phyloP scores from a whole-genome alignment of 23 tunicate genomes.

The Styela clava region DNA sequence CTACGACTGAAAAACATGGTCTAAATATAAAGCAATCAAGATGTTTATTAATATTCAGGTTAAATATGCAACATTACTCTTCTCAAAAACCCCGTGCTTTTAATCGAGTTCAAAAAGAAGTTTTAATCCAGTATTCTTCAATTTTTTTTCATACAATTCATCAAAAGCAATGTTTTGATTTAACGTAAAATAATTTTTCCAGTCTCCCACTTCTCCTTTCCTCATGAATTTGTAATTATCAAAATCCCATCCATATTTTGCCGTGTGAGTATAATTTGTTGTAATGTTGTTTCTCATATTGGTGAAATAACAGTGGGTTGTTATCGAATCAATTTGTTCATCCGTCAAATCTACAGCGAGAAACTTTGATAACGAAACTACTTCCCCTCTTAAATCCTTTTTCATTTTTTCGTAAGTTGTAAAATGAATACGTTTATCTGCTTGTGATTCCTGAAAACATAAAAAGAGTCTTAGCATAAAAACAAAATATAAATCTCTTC shows the following conservation, averaged over 20 bases:
- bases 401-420: conserved; percentile 16
- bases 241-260: neutral
- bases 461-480: neutral
- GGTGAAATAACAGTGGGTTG: neutral
- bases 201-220: conserved; percentile 21
- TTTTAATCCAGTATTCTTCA: neutral
- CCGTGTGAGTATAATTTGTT: neutral
- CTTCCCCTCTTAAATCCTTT: neutral
- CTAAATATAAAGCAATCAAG: no score
- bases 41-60: no score
- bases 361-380: neutral
- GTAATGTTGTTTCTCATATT: conserved; percentile 11
- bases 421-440: neutral
- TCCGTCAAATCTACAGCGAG: conserved; percentile 1
- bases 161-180: conserved; percentile 17
- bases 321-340: neutral
- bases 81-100: no score
- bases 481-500: no score
- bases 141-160: neutral
- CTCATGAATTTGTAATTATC: conserved; percentile 18
- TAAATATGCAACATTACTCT: no score
- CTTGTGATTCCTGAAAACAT: neutral
- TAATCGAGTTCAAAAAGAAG: neutral
- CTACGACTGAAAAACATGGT: no score
- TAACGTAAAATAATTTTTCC: conserved; percentile 22